A percentile compares a stretch with the other conserved stretches of the same genome.
Evolutionary conservation across 2,797 vertebrate species (phyloP).

Genomic region (Epinephelus malabaricus): DNA sequence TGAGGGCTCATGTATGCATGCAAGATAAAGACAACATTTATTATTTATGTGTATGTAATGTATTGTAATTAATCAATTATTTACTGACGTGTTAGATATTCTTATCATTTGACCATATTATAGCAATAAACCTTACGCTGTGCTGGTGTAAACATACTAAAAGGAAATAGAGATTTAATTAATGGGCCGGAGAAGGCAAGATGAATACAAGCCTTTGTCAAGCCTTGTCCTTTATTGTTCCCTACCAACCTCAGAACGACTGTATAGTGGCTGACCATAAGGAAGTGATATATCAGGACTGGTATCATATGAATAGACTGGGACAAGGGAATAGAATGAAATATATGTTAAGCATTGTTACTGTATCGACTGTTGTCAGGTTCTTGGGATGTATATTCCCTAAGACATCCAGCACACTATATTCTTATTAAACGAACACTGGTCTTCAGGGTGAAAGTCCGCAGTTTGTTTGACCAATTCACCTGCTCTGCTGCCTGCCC

Average conservation of each 20-base stretch:
- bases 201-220: conserved; percentile 13
- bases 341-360: background rate
- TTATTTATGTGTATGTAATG: background rate
- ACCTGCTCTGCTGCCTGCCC: too few relatives aligned
- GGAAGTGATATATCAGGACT: background rate
- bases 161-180: background rate
- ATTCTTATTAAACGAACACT: too few relatives aligned
- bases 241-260: background rate
- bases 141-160: conserved; percentile 7
- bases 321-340: background rate
- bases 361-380: too few relatives aligned
- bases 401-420: too few relatives aligned
- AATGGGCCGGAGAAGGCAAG: background rate
- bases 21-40: conserved; percentile 14
- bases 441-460: too few relatives aligned
- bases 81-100: background rate
- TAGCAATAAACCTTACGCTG: background rate
- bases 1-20: background rate
- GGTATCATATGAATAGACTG: background rate
- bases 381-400: too few relatives aligned
- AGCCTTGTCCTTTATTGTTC: background rate
- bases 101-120: conserved; percentile 8
- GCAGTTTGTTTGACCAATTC: too few relatives aligned
- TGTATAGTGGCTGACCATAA: background rate
- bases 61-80: conserved; percentile 13